Conservation (phyloP, 30 jellyfish, hydroid and myxozoan genomes). For the Phacellophora camtschatica region DNA sequence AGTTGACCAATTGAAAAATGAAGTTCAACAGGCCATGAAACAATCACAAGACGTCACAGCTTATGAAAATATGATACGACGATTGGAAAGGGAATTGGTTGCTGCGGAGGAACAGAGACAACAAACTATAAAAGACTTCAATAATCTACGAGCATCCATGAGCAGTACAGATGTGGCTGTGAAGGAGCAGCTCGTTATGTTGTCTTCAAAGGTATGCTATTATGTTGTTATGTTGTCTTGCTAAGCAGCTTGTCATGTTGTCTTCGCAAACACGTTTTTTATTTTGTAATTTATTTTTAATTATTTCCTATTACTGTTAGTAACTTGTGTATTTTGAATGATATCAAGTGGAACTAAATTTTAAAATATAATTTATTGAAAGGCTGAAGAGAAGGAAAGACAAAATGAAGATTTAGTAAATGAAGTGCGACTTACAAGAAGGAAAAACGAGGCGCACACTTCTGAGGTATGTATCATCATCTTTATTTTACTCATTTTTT, state of each 20-base stretch:
- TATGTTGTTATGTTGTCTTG: background rate
- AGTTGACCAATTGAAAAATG: constrained; percentile 45
- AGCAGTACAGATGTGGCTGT: constrained; percentile 36
- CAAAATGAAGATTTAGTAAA: constrained; percentile 27
- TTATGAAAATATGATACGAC: constrained; percentile 56
- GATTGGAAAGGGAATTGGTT: constrained; percentile 43
- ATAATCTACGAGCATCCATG: constrained; percentile 46
- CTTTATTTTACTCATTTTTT: background rate
- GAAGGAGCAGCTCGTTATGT: constrained; percentile 40
- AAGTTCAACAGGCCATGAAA: constrained; percentile 46
- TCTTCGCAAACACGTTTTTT: background rate
- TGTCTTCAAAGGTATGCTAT: constrained; percentile 33
- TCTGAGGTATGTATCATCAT: constrained; percentile 33
- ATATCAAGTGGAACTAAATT: no score
- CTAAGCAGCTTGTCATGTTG: background rate
- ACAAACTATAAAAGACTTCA: constrained; percentile 34
- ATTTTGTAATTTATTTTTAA: background rate
- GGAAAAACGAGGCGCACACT: constrained; percentile 66
- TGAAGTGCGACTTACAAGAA: constrained; percentile 28
- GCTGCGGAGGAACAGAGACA: constrained; percentile 65
- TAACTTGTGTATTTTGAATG: no score
- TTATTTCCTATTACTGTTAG: no score
- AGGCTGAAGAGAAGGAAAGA: constrained; percentile 57
- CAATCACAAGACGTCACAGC: constrained; percentile 70
- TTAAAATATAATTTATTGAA: no score